These are phyloP conservation scores for Nycticryphes semicollaris DNA, from an alignment of 2,113 vertebrate genomes.

Conservation along the genomic window DNA sequence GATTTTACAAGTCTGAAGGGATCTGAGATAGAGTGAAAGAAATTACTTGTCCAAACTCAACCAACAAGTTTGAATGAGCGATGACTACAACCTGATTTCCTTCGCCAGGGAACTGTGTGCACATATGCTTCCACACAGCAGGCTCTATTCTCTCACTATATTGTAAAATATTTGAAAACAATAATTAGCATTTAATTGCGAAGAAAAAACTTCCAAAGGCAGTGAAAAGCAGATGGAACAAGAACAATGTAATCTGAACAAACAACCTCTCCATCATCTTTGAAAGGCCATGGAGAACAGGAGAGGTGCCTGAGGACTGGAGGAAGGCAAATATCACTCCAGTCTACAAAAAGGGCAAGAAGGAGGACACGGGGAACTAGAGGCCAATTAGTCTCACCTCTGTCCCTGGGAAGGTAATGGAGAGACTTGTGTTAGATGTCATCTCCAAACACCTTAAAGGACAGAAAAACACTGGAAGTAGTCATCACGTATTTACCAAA, in stretches of 20 bases:
- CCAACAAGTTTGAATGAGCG: neutral
- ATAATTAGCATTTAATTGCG: neutral
- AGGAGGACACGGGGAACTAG: too few species aligned
- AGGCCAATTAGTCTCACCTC: too few species aligned
- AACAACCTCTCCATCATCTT: too few species aligned
- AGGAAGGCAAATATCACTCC: too few species aligned
- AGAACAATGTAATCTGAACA: neutral
- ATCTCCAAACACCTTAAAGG: too few species aligned
- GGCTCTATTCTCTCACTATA: neutral
- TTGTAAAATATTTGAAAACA: constrained; percentile 27
- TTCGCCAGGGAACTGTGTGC: neutral
- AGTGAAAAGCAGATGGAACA: neutral
- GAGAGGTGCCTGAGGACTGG: too few species aligned
- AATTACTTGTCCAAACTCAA: neutral
- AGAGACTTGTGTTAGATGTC: too few species aligned
- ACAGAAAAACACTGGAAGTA: too few species aligned
- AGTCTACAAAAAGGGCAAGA: too few species aligned
- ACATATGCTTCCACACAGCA: neutral
- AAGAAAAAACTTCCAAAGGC: neutral
- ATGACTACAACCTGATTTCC: neutral
- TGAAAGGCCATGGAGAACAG: too few species aligned
- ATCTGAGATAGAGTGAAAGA: neutral
- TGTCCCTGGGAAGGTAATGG: too few species aligned
- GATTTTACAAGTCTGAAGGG: neutral
- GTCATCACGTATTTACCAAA: too few species aligned